These are phyloP conservation scores for Furnarius figulus DNA, from an alignment of 2,113 vertebrate genomes.

Conservation along the genomic window DNA sequence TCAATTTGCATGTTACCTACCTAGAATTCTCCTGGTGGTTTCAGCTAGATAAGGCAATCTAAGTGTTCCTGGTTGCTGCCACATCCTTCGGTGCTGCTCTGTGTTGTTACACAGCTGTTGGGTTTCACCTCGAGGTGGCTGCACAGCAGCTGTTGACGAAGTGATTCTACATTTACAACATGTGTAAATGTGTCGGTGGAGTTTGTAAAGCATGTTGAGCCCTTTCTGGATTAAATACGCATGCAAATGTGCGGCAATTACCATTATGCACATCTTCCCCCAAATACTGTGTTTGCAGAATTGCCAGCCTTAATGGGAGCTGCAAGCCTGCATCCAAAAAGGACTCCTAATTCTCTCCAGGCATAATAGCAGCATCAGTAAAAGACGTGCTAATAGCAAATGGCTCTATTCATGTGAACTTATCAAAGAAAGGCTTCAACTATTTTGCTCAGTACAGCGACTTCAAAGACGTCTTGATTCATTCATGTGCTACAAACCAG, in stretches of 20 bases:
- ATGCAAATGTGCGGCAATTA: neutral
- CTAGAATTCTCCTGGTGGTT: neutral
- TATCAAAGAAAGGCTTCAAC: neutral
- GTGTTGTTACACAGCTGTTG: neutral
- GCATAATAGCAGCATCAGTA: neutral
- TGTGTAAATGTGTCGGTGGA: neutral
- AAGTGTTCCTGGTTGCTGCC: neutral
- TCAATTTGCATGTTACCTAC: neutral
- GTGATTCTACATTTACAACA: slow-evolving; percentile 39
- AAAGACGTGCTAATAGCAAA: slow-evolving; percentile 1
- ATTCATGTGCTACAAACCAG: neutral
- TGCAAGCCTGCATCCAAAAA: neutral
- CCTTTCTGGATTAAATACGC: neutral
- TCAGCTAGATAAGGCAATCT: neutral
- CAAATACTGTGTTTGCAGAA: neutral
- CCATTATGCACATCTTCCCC: neutral
- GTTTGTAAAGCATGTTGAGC: neutral
- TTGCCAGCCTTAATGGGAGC: neutral
- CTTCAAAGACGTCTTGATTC: slow-evolving; percentile 12
- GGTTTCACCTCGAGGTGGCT: slow-evolving; percentile 36
- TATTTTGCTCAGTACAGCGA: neutral
- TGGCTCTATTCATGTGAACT: neutral
- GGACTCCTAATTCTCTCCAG: neutral
- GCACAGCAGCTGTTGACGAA: slow-evolving; percentile 44
- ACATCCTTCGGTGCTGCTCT: neutral